Evolutionary conservation across 1,140 invertebrate genomes (phyloP).

Genomic region (Teleopsis dalmanni): DNA sequence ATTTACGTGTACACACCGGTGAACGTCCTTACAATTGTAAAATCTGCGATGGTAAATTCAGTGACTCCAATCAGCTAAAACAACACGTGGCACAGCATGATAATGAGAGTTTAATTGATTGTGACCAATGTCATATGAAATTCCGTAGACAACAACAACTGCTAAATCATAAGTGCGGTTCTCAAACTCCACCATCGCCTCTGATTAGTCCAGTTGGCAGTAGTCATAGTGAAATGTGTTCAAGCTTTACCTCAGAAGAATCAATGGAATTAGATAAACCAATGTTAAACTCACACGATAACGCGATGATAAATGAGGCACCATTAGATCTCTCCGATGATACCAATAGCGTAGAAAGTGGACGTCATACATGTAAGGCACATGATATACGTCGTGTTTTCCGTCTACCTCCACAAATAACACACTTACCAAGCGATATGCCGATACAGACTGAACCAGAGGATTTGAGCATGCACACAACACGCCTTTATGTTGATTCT

Average conservation of each 20-base stretch:
- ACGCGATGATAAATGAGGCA: too few species aligned
- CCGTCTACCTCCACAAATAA: constrained; percentile 37
- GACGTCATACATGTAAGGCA: constrained; percentile 36
- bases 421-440: constrained; percentile 38
- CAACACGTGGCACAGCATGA: constrained; percentile 83
- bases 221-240: constrained; percentile 28
- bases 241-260: constrained; percentile 36
- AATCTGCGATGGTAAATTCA: constrained; percentile 81
- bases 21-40: constrained; percentile 91
- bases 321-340: constrained; percentile 37
- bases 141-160: constrained; percentile 79
- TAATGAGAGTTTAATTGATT: constrained; percentile 81
- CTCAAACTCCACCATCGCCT: too few species aligned
- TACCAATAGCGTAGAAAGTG: constrained; percentile 28
- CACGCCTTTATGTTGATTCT: constrained; percentile 4
- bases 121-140: constrained; percentile 63
- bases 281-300: too few species aligned
- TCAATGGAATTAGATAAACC: constrained; percentile 27
- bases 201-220: constrained; percentile 27
- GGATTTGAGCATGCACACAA: constrained; percentile 65
- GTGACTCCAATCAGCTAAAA: constrained; percentile 87
- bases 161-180: constrained; percentile 75
- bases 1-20: constrained; percentile 90
- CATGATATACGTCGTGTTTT: constrained; percentile 48
- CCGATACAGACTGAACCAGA: constrained; percentile 83